Evolutionary conservation across 2,797 vertebrate genomes (phyloP), one percentile per base, ranked within the genome.

Genomic region (Microctenopoma lineatum): DNA sequence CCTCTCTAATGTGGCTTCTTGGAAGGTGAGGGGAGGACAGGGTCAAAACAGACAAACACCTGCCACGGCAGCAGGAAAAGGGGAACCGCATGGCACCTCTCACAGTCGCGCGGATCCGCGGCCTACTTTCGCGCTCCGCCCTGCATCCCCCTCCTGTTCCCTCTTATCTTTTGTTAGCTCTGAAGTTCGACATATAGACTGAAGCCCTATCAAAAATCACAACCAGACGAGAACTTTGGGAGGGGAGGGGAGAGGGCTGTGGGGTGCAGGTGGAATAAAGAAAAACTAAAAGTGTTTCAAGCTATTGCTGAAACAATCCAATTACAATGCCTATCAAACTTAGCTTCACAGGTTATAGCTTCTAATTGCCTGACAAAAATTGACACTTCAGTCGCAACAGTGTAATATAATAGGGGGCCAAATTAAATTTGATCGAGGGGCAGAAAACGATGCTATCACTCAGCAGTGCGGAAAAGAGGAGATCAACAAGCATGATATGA

Each of bases 301-400:
- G 95, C 95, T 95, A 94, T 96, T 96, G 96, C 96, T 96, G 96
- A 97, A 97, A 98, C 97, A 98, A 98, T 98, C 96, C 97, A 98
- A 98, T 98, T 99, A 98, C 96, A 96, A 96, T 97, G 96, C 96
- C 96, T 96, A 98, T 98, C 97, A 98, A 96, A 97, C 93, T 94
- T 95, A 95, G 96, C 96, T 97, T 98, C 96, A 98, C 97, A 98
- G 97, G 96, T 98, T 98, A 98, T 94, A 95, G 96, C 95, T 96
- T 96, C 96, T 99, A 99, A 99, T 99, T 99, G 97, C 97, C 97
- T 99, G 97, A 98, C 97, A 98, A 96, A 98, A 99, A 97, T 96
- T 97, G 97, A 98, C 97, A 98, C 96, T 98, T 96, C 95, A 97
- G 96, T 98, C 93, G 94, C 96, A 97, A 96, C 95, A 96, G 94